Conservation (phyloP, 2,113 vertebrate genomes). For the Hyla sarda region DNA sequence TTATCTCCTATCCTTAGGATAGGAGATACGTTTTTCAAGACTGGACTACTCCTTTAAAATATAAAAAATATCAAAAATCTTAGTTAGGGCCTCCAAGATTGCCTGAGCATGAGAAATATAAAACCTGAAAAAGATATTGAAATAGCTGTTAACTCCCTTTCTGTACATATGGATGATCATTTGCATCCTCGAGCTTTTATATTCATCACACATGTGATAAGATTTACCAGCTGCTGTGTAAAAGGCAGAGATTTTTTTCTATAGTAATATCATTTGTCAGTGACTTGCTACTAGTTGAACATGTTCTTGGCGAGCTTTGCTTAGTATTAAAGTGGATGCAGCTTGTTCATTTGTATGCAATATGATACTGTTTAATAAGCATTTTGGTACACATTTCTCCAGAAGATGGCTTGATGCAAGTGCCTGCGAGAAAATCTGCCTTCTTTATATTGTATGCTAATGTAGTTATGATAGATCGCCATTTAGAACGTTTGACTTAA, state of each 20-base stretch:
- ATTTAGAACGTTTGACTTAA: conserved; percentile 23
- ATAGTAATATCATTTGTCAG: background rate
- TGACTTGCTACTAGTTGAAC: background rate
- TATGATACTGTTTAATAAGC: background rate
- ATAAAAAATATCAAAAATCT: too few relatives aligned
- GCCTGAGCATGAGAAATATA: too few relatives aligned
- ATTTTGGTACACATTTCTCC: background rate
- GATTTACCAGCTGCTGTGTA: background rate
- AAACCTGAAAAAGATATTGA: too few relatives aligned
- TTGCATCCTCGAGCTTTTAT: background rate
- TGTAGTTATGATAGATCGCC: conserved; percentile 39
- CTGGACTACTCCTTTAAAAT: too few relatives aligned
- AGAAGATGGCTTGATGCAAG: background rate
- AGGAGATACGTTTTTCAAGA: too few relatives aligned
- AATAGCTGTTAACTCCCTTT: too few relatives aligned
- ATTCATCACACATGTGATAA: background rate
- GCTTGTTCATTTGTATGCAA: background rate
- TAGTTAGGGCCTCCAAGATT: too few relatives aligned
- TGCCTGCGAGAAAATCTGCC: background rate
- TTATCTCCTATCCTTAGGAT: too few relatives aligned
- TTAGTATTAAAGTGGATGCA: background rate
- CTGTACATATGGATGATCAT: background rate
- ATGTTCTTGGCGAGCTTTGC: too few relatives aligned
- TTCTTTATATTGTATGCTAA: background rate
- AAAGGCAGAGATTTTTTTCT: background rate